Percentiles rank a stretch among this genome's conserved stretches.
These are phyloP conservation scores for Pygathrix nemaeus DNA, from an alignment of 2,113 vertebrate genomes.

Conservation along the genomic window DNA sequence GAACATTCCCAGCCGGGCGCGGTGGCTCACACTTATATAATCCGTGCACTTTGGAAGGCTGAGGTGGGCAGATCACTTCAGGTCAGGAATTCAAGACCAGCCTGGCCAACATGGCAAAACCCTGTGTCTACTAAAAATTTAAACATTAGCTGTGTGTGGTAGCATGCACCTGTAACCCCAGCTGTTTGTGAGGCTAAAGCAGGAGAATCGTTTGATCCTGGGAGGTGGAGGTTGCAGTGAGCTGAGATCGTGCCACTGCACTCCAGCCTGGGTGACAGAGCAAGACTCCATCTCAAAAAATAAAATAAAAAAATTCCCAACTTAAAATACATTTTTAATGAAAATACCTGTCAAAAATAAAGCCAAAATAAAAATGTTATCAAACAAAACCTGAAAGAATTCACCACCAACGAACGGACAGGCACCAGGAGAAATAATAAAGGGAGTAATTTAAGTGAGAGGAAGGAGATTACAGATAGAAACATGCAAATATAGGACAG, in stretches of 20 bases:
- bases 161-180: neutral
- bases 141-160: neutral
- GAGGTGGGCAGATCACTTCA: neutral
- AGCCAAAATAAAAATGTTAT: neutral
- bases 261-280: neutral
- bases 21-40: neutral
- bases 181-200: neutral
- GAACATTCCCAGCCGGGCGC: neutral
- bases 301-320: neutral
- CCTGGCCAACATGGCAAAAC: neutral
- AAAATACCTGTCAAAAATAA: neutral
- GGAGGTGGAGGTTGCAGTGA: neutral
- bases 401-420: neutral
- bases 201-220: neutral
- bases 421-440: neutral
- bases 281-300: neutral
- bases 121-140: neutral
- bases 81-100: neutral
- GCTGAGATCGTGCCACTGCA: no score
- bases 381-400: neutral
- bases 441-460: neutral
- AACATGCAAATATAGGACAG: neutral
- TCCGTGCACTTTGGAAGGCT: neutral
- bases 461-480: neutral
- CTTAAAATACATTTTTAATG: slow-evolving; percentile 9